Percentiles rank a stretch among this genome's conserved stretches.
These are phyloP conservation scores for Tholera decimalis DNA, from an alignment of 2,888 invertebrate species.

Conservation along the genomic window DNA sequence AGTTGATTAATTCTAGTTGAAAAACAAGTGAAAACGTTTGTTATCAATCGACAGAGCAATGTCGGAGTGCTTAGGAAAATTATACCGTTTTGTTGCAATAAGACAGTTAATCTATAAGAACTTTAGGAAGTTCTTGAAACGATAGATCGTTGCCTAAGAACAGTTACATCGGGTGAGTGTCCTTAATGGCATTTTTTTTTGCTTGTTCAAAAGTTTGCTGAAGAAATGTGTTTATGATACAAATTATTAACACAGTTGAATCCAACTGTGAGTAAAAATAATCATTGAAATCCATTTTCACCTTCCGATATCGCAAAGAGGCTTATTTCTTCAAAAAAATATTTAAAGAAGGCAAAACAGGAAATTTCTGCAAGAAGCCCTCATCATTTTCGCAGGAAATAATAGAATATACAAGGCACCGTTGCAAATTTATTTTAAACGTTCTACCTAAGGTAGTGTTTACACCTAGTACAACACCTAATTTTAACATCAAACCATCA, in stretches of 20 bases:
- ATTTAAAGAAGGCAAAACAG: no score
- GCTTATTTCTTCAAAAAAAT: neutral
- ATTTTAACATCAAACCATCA: conserved; percentile 66
- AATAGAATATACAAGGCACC: conserved; percentile 25
- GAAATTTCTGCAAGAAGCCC: neutral
- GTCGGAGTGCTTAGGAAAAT: no score
- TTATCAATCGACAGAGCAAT: neutral
- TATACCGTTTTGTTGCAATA: neutral
- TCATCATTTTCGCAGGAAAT: conserved; percentile 13
- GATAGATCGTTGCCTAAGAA: no score
- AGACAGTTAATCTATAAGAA: no score
- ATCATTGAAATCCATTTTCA: neutral
- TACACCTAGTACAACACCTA: conserved; percentile 63
- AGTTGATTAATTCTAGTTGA: conserved; percentile 9
- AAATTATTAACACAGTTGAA: no score
- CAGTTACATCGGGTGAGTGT: no score
- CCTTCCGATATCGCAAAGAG: neutral
- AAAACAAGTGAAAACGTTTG: conserved; percentile 9
- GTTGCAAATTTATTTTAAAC: conserved; percentile 44
- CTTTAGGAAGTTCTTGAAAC: no score
- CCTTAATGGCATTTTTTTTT: no score
- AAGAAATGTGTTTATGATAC: no score
- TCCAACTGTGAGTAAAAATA: no score
- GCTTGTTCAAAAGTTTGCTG: no score
- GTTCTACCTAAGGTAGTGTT: conserved; percentile 55